Evolutionary conservation across 2,888 invertebrate genomes (phyloP), one percentile per base, ranked within the genome.

Genomic region (Apamea monoglypha): DNA sequence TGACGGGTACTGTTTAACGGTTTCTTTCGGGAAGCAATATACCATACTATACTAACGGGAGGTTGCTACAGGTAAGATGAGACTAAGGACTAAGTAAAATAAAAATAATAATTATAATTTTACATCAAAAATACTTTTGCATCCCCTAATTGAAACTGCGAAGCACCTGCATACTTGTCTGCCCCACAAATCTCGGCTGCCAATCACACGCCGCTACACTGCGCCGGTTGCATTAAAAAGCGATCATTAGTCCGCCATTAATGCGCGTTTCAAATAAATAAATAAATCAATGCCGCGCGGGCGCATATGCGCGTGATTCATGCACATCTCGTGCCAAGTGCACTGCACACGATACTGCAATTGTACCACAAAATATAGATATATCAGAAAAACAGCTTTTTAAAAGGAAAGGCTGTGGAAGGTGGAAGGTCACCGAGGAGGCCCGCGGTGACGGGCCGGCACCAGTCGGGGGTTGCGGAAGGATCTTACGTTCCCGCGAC

Each of bases 271-370:
- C 53, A 84, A 84, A 85, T 84, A 85, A 85, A 85, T 85, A 80
- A 87, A 80, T 84, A 87, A 84, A 85, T 83, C 76, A 79, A 79
- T 61, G 63, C 59, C 16, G 83, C 56, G 67, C 84, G 69, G 66
- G 76, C 59, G 77, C 87, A 81, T 79, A 59, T 81, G 80, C 83
- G 78, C 74, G 75, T 87, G 89, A 87, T 83, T 88, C 88, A 88
- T 88, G 76, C 75, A 66, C 77, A 44, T 88, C 75, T 85, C 70
- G 82, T 88, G 87, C 89, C 89, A 88, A 87, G 32, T 76, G 59
- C 71, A 74, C 74, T 87, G 87, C 89, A 88, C 83, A 87, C 87
- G 84, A 86, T 83, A 83, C 80, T 87, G 75, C 83, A 72, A 73
- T 36, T 72, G 76, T 56, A 47, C 25, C 36, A 64, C 40, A 25